These are phyloP conservation scores for Gnatocerus cornutus DNA, from an alignment of 2,888 invertebrate genomes.

Conservation along the genomic window DNA sequence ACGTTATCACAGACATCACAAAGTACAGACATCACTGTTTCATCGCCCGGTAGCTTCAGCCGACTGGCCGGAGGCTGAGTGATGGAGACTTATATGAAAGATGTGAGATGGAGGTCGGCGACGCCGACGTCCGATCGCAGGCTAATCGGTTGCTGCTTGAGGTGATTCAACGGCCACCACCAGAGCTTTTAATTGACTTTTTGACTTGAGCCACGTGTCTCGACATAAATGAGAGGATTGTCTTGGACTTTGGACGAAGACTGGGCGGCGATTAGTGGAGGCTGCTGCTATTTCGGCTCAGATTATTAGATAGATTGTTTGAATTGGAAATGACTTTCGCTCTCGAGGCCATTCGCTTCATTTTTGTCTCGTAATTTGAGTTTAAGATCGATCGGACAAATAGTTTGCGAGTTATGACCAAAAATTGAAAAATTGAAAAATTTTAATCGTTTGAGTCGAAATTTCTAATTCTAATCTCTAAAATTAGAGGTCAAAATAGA, in stretches of 20 bases:
- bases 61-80: conserved; percentile 24
- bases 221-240: conserved; percentile 5
- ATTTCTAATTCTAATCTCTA: too few relatives aligned
- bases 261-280: conserved; percentile 13
- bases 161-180: conserved; percentile 5
- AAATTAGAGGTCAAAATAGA: too few relatives aligned
- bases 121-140: conserved; percentile 18
- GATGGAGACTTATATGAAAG: conserved; percentile 25
- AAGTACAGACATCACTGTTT: conserved; percentile 31
- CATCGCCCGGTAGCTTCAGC: conserved; percentile 24
- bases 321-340: neutral
- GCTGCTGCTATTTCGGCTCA: neutral
- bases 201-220: conserved; percentile 19
- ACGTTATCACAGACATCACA: conserved; percentile 41
- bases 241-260: conserved; percentile 14
- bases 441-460: too few relatives aligned
- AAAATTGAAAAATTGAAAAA: too few relatives aligned
- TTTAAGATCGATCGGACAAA: too few relatives aligned
- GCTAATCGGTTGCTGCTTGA: conserved; percentile 1
- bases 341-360: neutral
- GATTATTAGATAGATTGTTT: conserved; percentile 2
- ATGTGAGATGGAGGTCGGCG: conserved; percentile 17
- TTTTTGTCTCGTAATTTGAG: too few relatives aligned
- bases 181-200: conserved; percentile 13
- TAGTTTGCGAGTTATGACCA: too few relatives aligned